phyloP scores from a whole-genome alignment of 2,797 vertebrate genomes.

The Trichosurus vulpecula region DNA sequence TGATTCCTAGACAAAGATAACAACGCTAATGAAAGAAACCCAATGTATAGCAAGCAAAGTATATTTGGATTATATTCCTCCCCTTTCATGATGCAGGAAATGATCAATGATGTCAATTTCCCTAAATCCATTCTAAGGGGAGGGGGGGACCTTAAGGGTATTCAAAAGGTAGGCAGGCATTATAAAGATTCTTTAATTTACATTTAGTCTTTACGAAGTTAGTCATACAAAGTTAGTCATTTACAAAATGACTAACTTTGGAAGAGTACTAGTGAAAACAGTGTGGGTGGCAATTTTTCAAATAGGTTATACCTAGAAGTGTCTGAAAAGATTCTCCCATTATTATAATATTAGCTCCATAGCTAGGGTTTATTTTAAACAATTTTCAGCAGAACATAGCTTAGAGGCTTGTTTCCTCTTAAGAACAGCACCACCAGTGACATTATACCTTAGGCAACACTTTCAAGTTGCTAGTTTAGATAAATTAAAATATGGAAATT shows the following conservation, averaged over 20 bases:
- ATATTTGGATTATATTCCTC: slow-evolving; percentile 42
- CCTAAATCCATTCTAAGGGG: slow-evolving; percentile 12
- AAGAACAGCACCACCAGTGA: slow-evolving; percentile 23
- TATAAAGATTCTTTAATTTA: slow-evolving; percentile 35
- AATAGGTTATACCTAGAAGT: background rate
- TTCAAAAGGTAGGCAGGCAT: slow-evolving; percentile 31
- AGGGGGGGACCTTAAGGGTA: background rate
- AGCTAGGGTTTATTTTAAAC: background rate
- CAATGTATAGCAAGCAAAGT: slow-evolving; percentile 10
- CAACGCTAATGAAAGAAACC: slow-evolving; percentile 23
- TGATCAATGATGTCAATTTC: slow-evolving; percentile 27
- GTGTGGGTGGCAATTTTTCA: background rate
- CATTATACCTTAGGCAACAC: background rate
- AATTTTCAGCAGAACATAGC: background rate
- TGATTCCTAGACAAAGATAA: slow-evolving; percentile 44
- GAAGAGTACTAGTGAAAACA: slow-evolving; percentile 24
- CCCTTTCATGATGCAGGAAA: slow-evolving; percentile 10
- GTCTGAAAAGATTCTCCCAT: background rate
- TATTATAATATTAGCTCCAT: background rate
- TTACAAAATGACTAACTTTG: too few species aligned
- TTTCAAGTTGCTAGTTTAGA: slow-evolving; percentile 47
- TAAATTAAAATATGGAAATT: background rate
- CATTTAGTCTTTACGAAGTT: too few species aligned
- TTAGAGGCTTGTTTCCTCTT: slow-evolving; percentile 16
- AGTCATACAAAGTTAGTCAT: too few species aligned